A percentile compares a stretch with the other conserved stretches of the same genome.
Evolutionary conservation across 2,888 invertebrate species (phyloP).

Genomic region (Thera britannica): DNA sequence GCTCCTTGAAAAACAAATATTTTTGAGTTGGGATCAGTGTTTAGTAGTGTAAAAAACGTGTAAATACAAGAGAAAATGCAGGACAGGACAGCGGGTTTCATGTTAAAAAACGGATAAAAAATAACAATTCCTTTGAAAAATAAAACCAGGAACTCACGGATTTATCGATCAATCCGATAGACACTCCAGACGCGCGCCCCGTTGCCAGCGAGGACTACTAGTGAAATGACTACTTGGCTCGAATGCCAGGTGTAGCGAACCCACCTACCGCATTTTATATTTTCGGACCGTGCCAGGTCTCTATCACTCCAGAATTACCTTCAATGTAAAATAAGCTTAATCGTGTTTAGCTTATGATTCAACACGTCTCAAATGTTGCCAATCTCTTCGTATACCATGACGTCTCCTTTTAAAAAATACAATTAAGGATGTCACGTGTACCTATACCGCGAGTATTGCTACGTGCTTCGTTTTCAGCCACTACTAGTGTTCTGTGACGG

Average conservation of each 20-base stretch:
- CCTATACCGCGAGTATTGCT: too few species aligned
- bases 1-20: too few species aligned
- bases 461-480: not conserved
- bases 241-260: constrained; percentile 70
- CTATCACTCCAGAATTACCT: constrained; percentile 15
- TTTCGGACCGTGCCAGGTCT: constrained; percentile 60
- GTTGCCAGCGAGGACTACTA: constrained; percentile 60
- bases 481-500: constrained; percentile 1
- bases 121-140: constrained; percentile 32
- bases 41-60: not conserved
- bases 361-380: constrained; percentile 5
- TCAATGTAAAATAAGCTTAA: constrained; percentile 26
- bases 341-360: constrained; percentile 7
- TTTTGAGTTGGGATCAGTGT: too few species aligned
- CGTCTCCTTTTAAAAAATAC: not conserved
- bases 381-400: constrained; percentile 1
- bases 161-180: constrained; percentile 46
- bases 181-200: constrained; percentile 56
- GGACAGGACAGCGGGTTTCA: not conserved
- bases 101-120: constrained; percentile 1
- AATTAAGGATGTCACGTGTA: not conserved
- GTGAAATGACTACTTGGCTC: constrained; percentile 57
- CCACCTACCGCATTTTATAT: constrained; percentile 71
- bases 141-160: constrained; percentile 62
- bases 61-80: not conserved